Percentiles rank a stretch among this genome's conserved stretches.
Evolutionary conservation across 53 echinoderm and acorn worm species (phyloP).

Genomic region (Henricia sp.): DNA sequence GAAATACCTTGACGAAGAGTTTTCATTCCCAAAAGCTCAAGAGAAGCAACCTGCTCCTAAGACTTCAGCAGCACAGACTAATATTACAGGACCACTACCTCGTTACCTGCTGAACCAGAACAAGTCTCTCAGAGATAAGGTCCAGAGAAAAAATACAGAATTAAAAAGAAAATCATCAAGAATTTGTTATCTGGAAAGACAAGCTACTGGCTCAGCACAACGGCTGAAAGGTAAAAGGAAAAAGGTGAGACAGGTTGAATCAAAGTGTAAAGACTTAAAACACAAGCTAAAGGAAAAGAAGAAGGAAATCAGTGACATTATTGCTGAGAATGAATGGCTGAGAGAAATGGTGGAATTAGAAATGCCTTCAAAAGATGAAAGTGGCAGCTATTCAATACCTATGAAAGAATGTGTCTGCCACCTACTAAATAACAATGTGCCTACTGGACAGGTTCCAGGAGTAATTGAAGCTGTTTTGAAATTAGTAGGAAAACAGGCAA

Average conservation of each 20-base stretch:
- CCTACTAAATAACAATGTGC: constrained; percentile 62
- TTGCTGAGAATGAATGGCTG: constrained; percentile 61
- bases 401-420: constrained; percentile 64
- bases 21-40: too few species aligned
- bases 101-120: too few species aligned
- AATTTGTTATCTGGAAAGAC: constrained; percentile 6
- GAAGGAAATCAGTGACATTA: constrained; percentile 5
- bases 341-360: constrained; percentile 45
- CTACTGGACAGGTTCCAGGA: constrained; percentile 41
- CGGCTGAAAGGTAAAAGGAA: constrained; percentile 7
- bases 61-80: too few species aligned
- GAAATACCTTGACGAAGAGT: too few species aligned
- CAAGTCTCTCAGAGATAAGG: too few species aligned
- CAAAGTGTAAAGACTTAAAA: neutral
- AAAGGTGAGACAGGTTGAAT: neutral
- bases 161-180: neutral
- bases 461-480: constrained; percentile 68
- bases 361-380: constrained; percentile 23
- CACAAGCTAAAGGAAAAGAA: constrained; percentile 1
- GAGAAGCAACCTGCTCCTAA: too few species aligned
- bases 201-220: neutral
- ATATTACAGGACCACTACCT: too few species aligned
- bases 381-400: constrained; percentile 18
- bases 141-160: constrained; percentile 4
- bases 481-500: constrained; percentile 29